A percentile compares a stretch with the other conserved stretches of the same genome.
Conservation (phyloP, 2,113 vertebrate genomes). For the Psilopogon haemacephalus region DNA sequence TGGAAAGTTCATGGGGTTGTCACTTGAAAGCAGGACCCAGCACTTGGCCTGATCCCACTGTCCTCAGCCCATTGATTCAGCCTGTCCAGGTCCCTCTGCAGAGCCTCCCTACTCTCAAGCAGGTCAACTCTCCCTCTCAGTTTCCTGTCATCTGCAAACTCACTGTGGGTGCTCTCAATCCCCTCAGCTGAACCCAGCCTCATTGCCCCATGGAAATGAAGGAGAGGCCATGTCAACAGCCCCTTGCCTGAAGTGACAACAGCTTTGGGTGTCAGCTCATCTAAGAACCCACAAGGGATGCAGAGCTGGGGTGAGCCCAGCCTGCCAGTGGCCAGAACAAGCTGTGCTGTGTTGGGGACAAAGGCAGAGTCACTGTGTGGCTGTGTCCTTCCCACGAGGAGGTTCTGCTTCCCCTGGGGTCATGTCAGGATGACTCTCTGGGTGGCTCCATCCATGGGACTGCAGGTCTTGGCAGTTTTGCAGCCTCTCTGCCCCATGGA, state of each 20-base stretch:
- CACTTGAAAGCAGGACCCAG: too few species aligned
- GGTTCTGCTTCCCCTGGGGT: not conserved
- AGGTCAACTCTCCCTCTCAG: too few species aligned
- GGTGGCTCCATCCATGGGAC: not conserved
- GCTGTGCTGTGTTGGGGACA: not conserved
- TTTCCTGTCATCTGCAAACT: too few species aligned
- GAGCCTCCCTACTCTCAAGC: too few species aligned
- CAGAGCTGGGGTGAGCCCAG: accelerated
- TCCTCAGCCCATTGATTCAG: too few species aligned
- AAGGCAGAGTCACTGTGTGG: accelerated
- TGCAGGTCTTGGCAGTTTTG: not conserved
- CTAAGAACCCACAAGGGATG: accelerated
- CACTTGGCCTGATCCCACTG: too few species aligned
- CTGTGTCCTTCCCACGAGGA: accelerated
- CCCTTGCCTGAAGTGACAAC: not conserved
- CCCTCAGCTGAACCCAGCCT: too few species aligned
- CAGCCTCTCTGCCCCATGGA: too few species aligned
- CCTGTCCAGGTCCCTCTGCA: too few species aligned
- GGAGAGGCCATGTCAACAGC: not conserved
- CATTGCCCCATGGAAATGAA: too few species aligned
- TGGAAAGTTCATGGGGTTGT: too few species aligned
- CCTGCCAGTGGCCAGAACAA: not conserved
- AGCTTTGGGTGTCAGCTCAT: not conserved
- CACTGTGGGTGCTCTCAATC: too few species aligned
- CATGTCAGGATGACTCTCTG: accelerated